phyloP scores from a whole-genome alignment of 64 coral and sea anemone species.

The Porites australiensis region DNA sequence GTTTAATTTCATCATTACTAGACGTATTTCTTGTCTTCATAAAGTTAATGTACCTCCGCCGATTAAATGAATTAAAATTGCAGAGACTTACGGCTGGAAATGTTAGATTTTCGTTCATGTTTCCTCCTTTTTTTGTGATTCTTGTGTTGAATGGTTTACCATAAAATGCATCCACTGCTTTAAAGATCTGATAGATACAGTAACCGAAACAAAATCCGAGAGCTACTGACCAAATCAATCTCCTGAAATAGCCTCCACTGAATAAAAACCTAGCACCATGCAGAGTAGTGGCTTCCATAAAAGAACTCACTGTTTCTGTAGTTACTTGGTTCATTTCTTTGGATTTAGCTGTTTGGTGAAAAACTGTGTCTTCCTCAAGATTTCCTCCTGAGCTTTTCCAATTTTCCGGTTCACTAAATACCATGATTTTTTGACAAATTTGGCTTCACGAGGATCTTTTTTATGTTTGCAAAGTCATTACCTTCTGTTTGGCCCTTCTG shows the following conservation, averaged over 20 bases:
- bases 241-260: neutral
- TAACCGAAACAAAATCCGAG: neutral
- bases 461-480: too few species aligned
- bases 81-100: constrained; percentile 53
- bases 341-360: neutral
- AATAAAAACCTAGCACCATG: constrained; percentile 42
- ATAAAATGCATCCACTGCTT: neutral
- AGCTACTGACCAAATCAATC: constrained; percentile 9
- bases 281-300: neutral
- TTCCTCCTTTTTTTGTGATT: constrained; percentile 13
- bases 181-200: neutral
- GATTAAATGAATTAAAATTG: constrained; percentile 37
- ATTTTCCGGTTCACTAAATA: too few species aligned
- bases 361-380: neutral
- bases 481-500: too few species aligned
- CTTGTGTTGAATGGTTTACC: constrained; percentile 31
- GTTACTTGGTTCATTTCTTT: neutral
- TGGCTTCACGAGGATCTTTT: too few species aligned
- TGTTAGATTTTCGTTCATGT: neutral
- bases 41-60: neutral
- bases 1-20: neutral
- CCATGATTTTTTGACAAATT: too few species aligned
- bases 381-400: neutral
- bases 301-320: neutral
- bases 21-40: neutral